These are phyloP conservation scores for Rotaria sp. DNA, from an alignment of 2,888 invertebrate species.

Conservation along the genomic window DNA sequence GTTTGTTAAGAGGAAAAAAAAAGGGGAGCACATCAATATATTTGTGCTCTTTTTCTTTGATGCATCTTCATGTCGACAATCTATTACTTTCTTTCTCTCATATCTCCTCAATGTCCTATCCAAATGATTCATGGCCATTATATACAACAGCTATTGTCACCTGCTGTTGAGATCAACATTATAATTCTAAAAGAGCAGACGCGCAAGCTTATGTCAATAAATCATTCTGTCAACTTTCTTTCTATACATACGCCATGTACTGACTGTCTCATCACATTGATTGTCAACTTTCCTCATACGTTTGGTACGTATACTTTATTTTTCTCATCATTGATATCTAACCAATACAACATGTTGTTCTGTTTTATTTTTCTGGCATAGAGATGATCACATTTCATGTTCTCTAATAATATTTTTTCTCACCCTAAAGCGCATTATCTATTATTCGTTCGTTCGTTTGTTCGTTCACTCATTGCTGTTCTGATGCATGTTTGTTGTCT, in stretches of 20 bases:
- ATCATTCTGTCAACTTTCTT: background rate
- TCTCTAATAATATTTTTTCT: background rate
- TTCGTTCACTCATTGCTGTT: background rate
- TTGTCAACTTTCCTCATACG: background rate
- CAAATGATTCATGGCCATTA: background rate
- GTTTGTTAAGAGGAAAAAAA: background rate
- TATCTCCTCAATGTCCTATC: background rate
- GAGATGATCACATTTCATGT: background rate
- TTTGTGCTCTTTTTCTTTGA: background rate
- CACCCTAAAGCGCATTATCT: background rate
- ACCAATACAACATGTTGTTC: background rate
- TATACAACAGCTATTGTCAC: background rate
- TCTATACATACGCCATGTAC: background rate
- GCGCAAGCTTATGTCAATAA: background rate
- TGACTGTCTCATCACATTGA: background rate
- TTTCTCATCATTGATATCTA: background rate
- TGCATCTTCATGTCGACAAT: background rate
- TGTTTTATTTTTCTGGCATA: background rate
- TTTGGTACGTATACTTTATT: background rate
- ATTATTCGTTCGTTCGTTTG: background rate
- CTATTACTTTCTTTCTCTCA: background rate
- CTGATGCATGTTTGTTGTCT: background rate
- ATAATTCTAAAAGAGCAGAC: background rate
- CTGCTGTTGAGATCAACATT: background rate
- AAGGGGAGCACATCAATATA: background rate